Evolutionary conservation across 2,888 invertebrate genomes (phyloP).

Genomic region (Chelonus formosanus): DNA sequence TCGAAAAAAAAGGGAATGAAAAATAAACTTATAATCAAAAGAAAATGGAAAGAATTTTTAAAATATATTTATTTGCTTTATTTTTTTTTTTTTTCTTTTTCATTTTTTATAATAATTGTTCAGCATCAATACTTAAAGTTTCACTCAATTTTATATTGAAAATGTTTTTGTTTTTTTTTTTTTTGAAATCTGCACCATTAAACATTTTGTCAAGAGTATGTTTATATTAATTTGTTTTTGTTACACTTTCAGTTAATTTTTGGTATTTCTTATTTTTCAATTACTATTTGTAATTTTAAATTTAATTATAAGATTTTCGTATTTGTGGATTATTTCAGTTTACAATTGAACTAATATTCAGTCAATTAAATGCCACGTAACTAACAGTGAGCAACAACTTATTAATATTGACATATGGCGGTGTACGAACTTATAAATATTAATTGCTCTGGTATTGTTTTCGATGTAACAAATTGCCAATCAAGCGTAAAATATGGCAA

Average conservation of each 20-base stretch:
- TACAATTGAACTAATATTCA: slow-evolving; percentile 9
- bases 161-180: too few species aligned
- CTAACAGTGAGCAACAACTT: slow-evolving; percentile 19
- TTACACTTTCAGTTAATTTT: too few species aligned
- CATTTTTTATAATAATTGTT: slow-evolving; percentile 42
- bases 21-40: slow-evolving; percentile 24
- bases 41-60: slow-evolving; percentile 51
- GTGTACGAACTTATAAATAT: slow-evolving; percentile 12
- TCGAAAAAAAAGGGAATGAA: too few species aligned
- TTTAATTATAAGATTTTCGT: too few species aligned
- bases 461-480: slow-evolving; percentile 12
- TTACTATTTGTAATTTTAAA: not conserved
- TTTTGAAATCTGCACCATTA: slow-evolving; percentile 19
- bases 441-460: slow-evolving; percentile 7
- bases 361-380: slow-evolving; percentile 21
- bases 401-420: slow-evolving; percentile 6
- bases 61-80: slow-evolving; percentile 61
- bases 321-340: not conserved
- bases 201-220: slow-evolving; percentile 51
- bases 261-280: too few species aligned
- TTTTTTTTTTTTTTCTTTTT: slow-evolving; percentile 54
- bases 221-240: slow-evolving; percentile 23
- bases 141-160: too few species aligned
- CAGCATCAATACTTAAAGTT: too few species aligned
- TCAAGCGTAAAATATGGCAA: slow-evolving; percentile 11